Evolutionary conservation across 2,113 vertebrate genomes (phyloP).

Genomic region (Chionodraco myersi): DNA sequence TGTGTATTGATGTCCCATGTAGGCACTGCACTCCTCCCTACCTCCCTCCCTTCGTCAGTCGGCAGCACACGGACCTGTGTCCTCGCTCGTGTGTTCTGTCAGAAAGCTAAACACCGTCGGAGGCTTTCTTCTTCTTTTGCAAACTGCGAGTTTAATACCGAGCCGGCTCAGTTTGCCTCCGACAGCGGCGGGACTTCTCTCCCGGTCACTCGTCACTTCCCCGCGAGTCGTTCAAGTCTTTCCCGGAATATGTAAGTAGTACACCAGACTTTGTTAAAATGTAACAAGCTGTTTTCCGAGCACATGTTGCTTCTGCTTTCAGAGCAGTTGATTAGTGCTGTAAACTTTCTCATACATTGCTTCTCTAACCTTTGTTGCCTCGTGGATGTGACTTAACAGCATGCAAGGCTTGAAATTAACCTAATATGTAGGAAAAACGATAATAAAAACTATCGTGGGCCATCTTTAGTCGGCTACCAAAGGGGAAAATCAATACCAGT

Average conservation of each 20-base stretch:
- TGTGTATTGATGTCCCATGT: slow-evolving; percentile 9
- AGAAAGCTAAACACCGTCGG: not conserved
- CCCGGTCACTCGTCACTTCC: slow-evolving; percentile 1
- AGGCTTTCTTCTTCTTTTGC: not conserved
- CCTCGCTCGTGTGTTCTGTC: slow-evolving; percentile 1
- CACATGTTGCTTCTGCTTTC: not conserved
- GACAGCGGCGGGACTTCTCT: not conserved
- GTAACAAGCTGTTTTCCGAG: not conserved
- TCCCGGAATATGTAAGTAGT: slow-evolving; percentile 49
- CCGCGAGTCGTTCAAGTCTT: not conserved
- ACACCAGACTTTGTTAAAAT: slow-evolving; percentile 1
- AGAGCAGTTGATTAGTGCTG: rapidly evolving
- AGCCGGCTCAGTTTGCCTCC: not conserved
- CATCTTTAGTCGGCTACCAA: not conserved
- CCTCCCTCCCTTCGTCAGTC: not conserved
- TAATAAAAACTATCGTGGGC: not conserved
- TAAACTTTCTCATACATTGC: not conserved
- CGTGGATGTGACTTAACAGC: slow-evolving; percentile 27
- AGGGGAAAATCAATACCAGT: not conserved
- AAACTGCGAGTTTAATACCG: not conserved
- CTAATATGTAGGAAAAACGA: not conserved
- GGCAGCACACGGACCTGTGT: slow-evolving; percentile 22
- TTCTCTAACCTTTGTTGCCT: slow-evolving; percentile 18
- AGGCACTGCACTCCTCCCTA: slow-evolving; percentile 21
- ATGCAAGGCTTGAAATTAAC: not conserved